Conservation (phyloP, 2,113 vertebrate species). For the Orientallactaga bullata region DNA sequence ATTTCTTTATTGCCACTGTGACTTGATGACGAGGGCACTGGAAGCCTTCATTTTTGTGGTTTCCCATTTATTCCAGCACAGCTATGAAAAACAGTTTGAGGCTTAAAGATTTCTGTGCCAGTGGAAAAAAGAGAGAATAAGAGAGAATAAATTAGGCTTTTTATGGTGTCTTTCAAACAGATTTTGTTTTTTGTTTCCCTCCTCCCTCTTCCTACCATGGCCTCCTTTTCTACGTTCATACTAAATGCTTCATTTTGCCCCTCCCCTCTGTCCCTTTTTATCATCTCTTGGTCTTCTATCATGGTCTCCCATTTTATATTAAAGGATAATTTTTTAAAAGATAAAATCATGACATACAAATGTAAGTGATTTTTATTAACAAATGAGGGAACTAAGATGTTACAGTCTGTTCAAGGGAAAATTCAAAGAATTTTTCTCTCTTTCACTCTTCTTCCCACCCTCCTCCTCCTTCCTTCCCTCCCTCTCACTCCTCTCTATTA, state of each 20-base stretch:
- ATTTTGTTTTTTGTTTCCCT: too few species aligned
- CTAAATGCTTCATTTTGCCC: too few species aligned
- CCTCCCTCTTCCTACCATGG: too few species aligned
- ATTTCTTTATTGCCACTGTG: constrained; percentile 47
- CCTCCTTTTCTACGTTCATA: too few species aligned
- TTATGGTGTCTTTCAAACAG: too few species aligned
- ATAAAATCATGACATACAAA: neutral
- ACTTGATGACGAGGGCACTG: constrained; percentile 54
- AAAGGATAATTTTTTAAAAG: neutral
- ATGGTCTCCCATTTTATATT: too few species aligned
- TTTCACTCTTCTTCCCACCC: neutral
- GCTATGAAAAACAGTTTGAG: constrained; percentile 78
- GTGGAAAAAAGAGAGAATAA: neutral
- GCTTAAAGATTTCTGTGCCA: constrained; percentile 69
- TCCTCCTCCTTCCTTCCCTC: neutral
- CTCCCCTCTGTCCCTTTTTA: too few species aligned
- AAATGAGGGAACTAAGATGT: neutral
- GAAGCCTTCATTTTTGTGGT: constrained; percentile 82
- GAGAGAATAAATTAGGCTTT: neutral
- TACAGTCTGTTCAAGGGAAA: constrained; percentile 7
- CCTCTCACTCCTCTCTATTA: neutral
- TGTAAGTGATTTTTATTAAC: constrained; percentile 23
- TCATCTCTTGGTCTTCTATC: too few species aligned
- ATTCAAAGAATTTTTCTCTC: neutral
- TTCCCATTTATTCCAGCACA: constrained; percentile 76